Conservation (phyloP, 2,113 vertebrate species). For the Diadophis punctatus region DNA sequence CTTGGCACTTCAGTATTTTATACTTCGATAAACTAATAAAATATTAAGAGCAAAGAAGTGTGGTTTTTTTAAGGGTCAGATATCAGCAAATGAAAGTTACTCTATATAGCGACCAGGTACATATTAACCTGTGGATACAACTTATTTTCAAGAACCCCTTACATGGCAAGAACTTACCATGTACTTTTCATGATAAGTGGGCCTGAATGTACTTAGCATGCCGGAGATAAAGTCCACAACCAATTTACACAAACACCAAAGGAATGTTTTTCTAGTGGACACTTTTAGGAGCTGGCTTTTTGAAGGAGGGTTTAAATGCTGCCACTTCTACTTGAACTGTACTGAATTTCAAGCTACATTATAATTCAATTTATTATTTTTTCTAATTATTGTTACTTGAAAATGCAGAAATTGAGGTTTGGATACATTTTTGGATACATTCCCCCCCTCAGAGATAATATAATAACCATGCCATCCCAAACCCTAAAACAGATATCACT, state of each 20-base stretch:
- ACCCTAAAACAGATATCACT: not conserved
- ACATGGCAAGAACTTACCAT: not conserved
- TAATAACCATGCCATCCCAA: not conserved
- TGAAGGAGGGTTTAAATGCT: not conserved
- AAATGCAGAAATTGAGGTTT: not conserved
- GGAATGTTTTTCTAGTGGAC: not conserved
- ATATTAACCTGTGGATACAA: not conserved
- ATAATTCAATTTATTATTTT: not conserved
- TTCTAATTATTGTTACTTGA: not conserved
- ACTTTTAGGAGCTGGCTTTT: not conserved
- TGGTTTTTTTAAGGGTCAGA: not conserved
- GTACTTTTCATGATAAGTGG: not conserved
- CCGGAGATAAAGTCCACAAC: not conserved
- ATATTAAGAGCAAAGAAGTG: not conserved
- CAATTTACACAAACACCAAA: not conserved
- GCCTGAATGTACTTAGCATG: not conserved
- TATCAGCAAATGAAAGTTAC: not conserved
- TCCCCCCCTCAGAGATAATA: not conserved
- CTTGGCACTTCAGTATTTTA: not conserved
- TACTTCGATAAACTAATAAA: not conserved
- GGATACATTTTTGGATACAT: not conserved
- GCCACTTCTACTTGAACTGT: not conserved
- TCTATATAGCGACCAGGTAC: not conserved
- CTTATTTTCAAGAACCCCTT: not conserved
- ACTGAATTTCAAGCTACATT: not conserved